Percentiles rank a stretch among this genome's conserved stretches.
Evolutionary conservation across 92 coral and sea anemone genomes (phyloP).

Genomic region (Parazoanthus atlanticus): DNA sequence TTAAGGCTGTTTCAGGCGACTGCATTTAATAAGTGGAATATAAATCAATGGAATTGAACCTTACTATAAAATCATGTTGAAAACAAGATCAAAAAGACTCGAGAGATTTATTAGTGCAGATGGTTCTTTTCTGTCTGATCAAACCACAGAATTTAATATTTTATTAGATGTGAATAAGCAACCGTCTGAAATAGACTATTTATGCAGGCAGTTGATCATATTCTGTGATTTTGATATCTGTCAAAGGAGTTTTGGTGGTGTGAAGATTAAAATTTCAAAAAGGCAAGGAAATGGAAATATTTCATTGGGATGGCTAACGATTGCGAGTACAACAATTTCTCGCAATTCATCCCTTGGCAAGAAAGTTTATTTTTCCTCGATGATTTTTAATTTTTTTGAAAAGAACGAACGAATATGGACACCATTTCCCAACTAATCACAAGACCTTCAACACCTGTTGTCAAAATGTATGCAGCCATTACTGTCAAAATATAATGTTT

Average conservation of each 20-base stretch:
- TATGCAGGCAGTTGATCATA: neutral
- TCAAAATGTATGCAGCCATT: neutral
- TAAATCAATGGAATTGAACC: no score
- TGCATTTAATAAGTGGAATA: no score
- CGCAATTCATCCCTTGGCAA: no score
- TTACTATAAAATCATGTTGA: no score
- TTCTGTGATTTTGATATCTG: neutral
- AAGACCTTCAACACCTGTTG: no score
- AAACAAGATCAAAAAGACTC: neutral
- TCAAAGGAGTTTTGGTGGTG: neutral
- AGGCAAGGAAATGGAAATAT: neutral
- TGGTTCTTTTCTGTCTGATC: neutral
- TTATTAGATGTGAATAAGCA: neutral
- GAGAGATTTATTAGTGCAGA: neutral
- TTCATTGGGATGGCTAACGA: no score
- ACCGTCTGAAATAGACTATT: neutral
- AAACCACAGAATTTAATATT: neutral
- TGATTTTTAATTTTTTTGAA: no score
- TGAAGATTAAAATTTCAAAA: no score
- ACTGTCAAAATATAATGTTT: neutral
- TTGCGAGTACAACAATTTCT: no score
- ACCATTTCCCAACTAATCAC: no score
- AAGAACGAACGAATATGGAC: neutral
- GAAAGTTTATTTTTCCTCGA: neutral
- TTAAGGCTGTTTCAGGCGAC: no score